Evolutionary conservation across 2,797 vertebrate species (phyloP).

Genomic region (Chelon labrosus): DNA sequence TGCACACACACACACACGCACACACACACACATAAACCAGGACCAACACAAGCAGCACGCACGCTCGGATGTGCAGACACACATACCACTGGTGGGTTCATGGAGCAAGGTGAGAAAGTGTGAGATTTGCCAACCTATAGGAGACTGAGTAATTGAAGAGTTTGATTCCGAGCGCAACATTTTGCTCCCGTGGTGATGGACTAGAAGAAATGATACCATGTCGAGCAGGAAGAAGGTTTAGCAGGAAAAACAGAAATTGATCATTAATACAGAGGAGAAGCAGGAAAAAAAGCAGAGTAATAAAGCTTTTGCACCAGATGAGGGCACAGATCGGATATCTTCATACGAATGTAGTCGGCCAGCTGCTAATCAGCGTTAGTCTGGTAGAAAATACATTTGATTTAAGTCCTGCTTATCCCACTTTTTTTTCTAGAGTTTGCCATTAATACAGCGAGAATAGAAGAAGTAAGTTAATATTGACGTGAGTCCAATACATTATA

Average conservation of each 20-base stretch:
- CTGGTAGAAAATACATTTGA: too few species aligned
- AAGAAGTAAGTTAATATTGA: background rate
- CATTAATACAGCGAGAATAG: background rate
- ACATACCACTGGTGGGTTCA: slow-evolving; percentile 89
- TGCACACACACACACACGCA: slow-evolving; percentile 2
- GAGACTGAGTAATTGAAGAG: slow-evolving; percentile 99
- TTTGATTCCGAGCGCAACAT: slow-evolving; percentile 99
- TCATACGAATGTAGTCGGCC: background rate
- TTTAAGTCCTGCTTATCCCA: background rate
- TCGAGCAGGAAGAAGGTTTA: slow-evolving; percentile 85
- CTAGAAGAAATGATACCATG: slow-evolving; percentile 95
- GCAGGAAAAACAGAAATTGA: slow-evolving; percentile 86
- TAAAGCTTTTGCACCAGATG: slow-evolving; percentile 7
- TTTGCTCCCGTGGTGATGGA: slow-evolving; percentile 99
- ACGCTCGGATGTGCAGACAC: slow-evolving; percentile 83
- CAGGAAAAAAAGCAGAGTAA: slow-evolving; percentile 54
- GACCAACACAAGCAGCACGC: slow-evolving; percentile 72
- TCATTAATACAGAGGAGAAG: slow-evolving; percentile 48
- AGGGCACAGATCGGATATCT: background rate
- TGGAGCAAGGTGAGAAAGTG: slow-evolving; percentile 91
- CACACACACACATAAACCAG: slow-evolving; percentile 47
- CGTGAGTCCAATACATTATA: background rate
- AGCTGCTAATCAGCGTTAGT: background rate
- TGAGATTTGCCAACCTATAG: slow-evolving; percentile 99
- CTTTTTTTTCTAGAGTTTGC: background rate